These are phyloP conservation scores for Thysanoteuthis rhombus DNA, from an alignment of 2,888 invertebrate species.

Conservation along the genomic window DNA sequence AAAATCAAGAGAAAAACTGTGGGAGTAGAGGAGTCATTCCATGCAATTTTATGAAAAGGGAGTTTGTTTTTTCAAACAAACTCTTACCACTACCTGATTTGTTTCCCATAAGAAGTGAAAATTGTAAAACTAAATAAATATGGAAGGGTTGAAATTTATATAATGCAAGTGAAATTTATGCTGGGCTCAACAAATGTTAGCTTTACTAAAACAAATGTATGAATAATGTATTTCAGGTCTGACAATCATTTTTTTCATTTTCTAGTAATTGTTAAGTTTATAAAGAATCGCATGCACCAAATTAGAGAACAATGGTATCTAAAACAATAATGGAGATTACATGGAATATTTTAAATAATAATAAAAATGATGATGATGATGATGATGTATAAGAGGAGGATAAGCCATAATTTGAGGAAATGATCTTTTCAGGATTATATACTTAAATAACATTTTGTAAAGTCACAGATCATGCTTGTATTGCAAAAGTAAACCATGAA, in stretches of 20 bases:
- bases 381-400: background rate
- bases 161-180: background rate
- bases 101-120: background rate
- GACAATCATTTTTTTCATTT: background rate
- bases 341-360: background rate
- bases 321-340: background rate
- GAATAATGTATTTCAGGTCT: background rate
- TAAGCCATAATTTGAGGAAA: background rate
- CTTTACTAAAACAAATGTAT: background rate
- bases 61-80: background rate
- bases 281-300: background rate
- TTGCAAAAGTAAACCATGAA: background rate
- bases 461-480: background rate
- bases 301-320: background rate
- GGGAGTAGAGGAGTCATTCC: background rate
- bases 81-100: background rate
- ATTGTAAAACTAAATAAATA: constrained; percentile 12
- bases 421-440: background rate
- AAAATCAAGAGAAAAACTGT: background rate
- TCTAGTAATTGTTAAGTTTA: background rate
- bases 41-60: background rate
- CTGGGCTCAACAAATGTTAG: background rate
- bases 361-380: background rate
- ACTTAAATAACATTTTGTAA: background rate
- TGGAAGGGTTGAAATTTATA: background rate